Conservation (phyloP, 1,140 invertebrate species). For the Papilio helenus region DNA sequence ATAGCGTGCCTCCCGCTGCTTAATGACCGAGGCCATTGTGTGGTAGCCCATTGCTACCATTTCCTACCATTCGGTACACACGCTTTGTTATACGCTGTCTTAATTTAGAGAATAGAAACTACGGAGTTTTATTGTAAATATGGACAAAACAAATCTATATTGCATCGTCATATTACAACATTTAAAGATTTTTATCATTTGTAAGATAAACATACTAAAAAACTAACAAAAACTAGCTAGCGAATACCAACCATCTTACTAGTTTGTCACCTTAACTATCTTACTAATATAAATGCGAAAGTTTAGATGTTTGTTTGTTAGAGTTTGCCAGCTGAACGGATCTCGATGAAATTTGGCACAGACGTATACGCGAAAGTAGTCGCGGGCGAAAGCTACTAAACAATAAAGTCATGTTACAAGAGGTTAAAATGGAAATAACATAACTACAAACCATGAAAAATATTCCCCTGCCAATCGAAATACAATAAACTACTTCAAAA, state of each 20-base stretch:
- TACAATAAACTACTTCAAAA: neutral
- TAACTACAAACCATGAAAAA: neutral
- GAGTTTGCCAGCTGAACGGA: too few species aligned
- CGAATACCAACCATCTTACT: too few species aligned
- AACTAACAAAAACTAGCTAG: too few species aligned
- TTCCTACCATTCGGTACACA: conserved; percentile 34
- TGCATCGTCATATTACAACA: too few species aligned
- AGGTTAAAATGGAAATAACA: neutral
- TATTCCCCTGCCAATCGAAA: conserved; percentile 22
- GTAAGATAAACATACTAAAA: too few species aligned
- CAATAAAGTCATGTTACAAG: neutral
- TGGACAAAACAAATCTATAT: neutral
- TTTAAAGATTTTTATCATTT: too few species aligned
- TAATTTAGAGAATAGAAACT: conserved; percentile 1
- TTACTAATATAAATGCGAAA: too few species aligned
- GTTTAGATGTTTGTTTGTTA: too few species aligned
- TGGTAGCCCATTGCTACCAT: conserved; percentile 38
- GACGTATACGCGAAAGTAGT: too few species aligned
- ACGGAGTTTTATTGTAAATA: neutral
- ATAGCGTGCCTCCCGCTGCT: conserved; percentile 35
- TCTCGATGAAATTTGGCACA: too few species aligned
- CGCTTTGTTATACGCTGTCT: conserved; percentile 5
- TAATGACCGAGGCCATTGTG: conserved; percentile 41
- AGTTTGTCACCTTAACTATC: too few species aligned
- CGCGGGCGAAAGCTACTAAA: too few species aligned